Evolutionary conservation across 2,797 vertebrate genomes (phyloP).

Genomic region (Rhodeus uyekii): DNA sequence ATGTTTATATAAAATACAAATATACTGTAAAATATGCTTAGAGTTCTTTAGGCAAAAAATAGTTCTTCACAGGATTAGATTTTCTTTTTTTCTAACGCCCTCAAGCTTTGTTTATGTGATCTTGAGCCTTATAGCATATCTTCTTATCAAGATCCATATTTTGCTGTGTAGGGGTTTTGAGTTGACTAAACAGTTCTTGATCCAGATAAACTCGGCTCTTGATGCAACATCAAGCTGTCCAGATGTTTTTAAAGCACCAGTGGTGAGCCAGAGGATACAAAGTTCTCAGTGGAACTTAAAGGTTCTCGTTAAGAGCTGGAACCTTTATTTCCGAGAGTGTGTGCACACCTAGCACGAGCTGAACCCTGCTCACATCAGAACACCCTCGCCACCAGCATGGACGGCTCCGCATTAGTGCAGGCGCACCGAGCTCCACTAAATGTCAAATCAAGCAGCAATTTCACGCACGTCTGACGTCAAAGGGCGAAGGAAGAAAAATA

Average conservation of each 20-base stretch:
- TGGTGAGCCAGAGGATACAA: neutral
- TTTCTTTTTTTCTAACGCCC: neutral
- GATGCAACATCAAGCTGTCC: neutral
- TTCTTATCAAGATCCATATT: neutral
- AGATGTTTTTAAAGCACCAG: neutral
- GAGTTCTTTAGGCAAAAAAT: neutral
- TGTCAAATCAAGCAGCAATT: conserved; percentile 54
- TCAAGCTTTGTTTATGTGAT: neutral
- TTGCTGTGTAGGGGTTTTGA: neutral
- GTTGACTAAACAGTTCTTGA: too few relatives aligned
- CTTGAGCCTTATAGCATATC: neutral
- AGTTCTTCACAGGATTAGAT: too few relatives aligned
- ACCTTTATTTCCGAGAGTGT: neutral
- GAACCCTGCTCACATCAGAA: conserved; percentile 33
- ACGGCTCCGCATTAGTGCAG: conserved; percentile 34
- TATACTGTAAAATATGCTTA: neutral
- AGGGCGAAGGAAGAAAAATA: conserved; percentile 59
- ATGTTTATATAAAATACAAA: neutral
- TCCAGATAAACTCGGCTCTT: neutral
- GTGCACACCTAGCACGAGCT: conserved; percentile 19
- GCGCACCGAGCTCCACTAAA: conserved; percentile 39
- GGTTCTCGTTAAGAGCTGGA: neutral
- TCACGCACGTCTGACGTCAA: conserved; percentile 65
- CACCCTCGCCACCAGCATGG: conserved; percentile 40
- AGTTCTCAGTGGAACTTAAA: neutral